Percentiles rank a stretch among this genome's conserved stretches.
Conservation (phyloP, 1,140 invertebrate genomes). For the Macrocentrus cingulum region DNA sequence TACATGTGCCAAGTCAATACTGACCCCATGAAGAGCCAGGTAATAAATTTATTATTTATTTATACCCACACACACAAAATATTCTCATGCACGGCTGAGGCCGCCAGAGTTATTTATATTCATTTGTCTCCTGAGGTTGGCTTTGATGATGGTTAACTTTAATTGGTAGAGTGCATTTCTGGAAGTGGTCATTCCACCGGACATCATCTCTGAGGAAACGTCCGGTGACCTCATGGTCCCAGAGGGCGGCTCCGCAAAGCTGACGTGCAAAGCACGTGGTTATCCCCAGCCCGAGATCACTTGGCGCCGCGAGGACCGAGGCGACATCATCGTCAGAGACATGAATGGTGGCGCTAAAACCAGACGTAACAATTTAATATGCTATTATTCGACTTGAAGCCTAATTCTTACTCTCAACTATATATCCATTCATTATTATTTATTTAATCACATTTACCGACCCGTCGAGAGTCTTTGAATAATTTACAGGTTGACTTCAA, state of each 20-base stretch:
- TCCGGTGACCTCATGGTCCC: slow-evolving; percentile 88
- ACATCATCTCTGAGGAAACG: slow-evolving; percentile 85
- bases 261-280: slow-evolving; percentile 83
- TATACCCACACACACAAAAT: neutral
- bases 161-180: slow-evolving; percentile 73
- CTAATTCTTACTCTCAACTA: neutral
- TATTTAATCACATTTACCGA: no score
- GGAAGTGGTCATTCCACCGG: slow-evolving; percentile 88
- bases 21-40: slow-evolving; percentile 91
- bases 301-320: slow-evolving; percentile 85
- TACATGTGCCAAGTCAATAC: slow-evolving; percentile 95
- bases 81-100: neutral
- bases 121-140: neutral
- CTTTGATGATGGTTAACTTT: slow-evolving; percentile 1
- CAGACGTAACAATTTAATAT: slow-evolving; percentile 61
- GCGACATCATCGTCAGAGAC: slow-evolving; percentile 75
- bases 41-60: slow-evolving; percentile 50
- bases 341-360: slow-evolving; percentile 68
- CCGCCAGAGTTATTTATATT: neutral
- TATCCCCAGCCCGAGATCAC: slow-evolving; percentile 81
- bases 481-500: no score
- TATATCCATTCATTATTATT: slow-evolving; percentile 2
- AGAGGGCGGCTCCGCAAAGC: slow-evolving; percentile 84
- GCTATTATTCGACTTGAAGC: no score
- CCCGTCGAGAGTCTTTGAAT: no score